Evolutionary conservation across 1,140 invertebrate species (phyloP), one percentile per base, ranked within the genome.

Genomic region (Drosophila navojoa): DNA sequence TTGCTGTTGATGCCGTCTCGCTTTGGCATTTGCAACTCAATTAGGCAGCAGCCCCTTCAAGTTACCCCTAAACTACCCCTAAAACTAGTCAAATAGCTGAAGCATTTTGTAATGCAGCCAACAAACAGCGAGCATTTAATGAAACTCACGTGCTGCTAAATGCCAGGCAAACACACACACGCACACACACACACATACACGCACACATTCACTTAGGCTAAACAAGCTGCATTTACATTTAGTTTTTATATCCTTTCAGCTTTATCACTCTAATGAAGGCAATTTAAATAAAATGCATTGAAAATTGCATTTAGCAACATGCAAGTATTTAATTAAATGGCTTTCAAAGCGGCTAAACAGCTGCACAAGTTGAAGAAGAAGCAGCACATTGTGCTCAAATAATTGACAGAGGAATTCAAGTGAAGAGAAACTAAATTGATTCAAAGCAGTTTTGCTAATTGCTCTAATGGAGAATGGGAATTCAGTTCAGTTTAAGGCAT

Each of bases 21-120:
- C 72, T 61, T 45, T 35, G 62, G 84, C 84, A 82, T 82, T 87
- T 79, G 84, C 82, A 86, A 81, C 82, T 86, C 81, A 86, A 86
- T 86, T 86, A 86, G 73, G 55, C 77, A 73, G 55, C 77, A 76
- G 32, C 63, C 19, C 53, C 19, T 50, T 25, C 9, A 13, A 22
- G 19, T 4, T 29, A 10, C 4, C 22, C 4, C 35, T 15, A 2
- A 15, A 79, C 73, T 72, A 38, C 19, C 59, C 59, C 7, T 11
- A 52, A 42, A 45, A n/a, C 47, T 47, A 38, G 44, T 29, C 22
- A 19, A 13, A 55, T 49, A 52, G 29, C n/a, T 47, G 45, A 63
- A 44, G 35, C 70, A 64, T 74, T 75, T 77, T 77, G 77, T 73
- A 81, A 63, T 76, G 81, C 78, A 66, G 50, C 25, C 57, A 53